A percentile compares a stretch with the other conserved stretches of the same genome.
Evolutionary conservation across 2,888 invertebrate genomes (phyloP).

Genomic region (Apamea crenata): DNA sequence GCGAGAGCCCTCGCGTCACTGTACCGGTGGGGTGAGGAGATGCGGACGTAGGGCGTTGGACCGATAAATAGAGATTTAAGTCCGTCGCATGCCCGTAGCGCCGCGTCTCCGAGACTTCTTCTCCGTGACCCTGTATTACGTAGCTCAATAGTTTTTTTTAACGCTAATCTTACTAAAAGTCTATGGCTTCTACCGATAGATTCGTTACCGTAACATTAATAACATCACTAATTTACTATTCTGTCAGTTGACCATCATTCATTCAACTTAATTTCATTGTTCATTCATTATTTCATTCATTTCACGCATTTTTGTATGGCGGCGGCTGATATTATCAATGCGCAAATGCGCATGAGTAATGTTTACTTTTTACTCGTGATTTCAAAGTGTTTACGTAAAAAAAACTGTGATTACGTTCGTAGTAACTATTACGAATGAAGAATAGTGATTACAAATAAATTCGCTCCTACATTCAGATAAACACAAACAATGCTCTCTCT

Average conservation of each 20-base stretch:
- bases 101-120: neutral
- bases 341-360: neutral
- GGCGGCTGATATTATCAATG: neutral
- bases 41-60: too few relatives aligned
- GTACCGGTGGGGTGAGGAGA: too few relatives aligned
- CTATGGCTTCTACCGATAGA: neutral
- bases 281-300: neutral
- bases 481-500: constrained; percentile 43
- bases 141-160: neutral
- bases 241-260: neutral
- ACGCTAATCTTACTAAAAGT: neutral
- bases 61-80: neutral
- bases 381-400: neutral
- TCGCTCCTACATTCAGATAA: neutral
- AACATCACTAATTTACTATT: neutral
- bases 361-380: neutral
- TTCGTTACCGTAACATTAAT: neutral
- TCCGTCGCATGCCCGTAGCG: neutral
- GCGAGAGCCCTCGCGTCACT: too few relatives aligned
- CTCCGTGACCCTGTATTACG: too few relatives aligned
- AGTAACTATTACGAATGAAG: neutral
- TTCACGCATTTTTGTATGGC: neutral
- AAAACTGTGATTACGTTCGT: neutral
- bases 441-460: constrained; percentile 2
- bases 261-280: neutral